phyloP scores from a whole-genome alignment of 2,888 invertebrate genomes.

The Steinernema carpocapsae region DNA sequence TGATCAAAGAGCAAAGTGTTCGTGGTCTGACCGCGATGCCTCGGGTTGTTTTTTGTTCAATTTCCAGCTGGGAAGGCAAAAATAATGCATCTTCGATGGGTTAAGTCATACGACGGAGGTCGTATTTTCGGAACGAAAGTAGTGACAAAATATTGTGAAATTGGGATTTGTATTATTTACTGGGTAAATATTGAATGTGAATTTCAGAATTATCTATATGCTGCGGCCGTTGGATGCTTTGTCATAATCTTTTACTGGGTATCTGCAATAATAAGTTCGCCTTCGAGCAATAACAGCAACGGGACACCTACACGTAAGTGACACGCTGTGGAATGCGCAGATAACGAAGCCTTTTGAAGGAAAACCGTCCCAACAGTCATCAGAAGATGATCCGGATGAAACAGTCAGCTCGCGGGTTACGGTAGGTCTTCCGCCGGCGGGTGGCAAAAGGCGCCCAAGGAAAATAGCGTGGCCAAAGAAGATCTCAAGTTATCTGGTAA shows the following conservation, averaged over 20 bases:
- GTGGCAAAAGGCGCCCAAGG: conserved; percentile 3
- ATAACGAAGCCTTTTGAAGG: not conserved
- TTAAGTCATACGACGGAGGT: not conserved
- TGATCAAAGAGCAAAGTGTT: conserved; percentile 31
- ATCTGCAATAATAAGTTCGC: not conserved
- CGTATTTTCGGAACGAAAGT: not conserved
- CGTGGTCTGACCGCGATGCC: not conserved
- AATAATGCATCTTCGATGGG: not conserved
- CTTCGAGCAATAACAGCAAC: not conserved
- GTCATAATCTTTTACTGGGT: not conserved
- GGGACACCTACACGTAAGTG: conserved; percentile 5
- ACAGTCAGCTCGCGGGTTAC: not conserved
- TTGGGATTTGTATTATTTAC: conserved; percentile 4
- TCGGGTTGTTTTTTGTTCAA: conserved; percentile 12
- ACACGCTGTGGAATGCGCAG: not conserved
- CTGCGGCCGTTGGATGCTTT: not conserved
- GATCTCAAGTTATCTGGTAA: conserved; percentile 23
- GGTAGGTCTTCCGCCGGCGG: not conserved
- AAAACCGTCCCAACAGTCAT: conserved; percentile 31
- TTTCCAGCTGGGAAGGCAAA: not conserved
- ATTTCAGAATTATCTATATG: conserved; percentile 29
- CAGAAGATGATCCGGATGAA: conserved; percentile 27
- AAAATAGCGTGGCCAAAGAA: conserved; percentile 27
- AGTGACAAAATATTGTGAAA: not conserved
- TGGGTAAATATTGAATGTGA: not conserved